These are phyloP conservation scores for Platygyra sinensis DNA, from an alignment of 64 coral and sea anemone species.

Conservation along the genomic window DNA sequence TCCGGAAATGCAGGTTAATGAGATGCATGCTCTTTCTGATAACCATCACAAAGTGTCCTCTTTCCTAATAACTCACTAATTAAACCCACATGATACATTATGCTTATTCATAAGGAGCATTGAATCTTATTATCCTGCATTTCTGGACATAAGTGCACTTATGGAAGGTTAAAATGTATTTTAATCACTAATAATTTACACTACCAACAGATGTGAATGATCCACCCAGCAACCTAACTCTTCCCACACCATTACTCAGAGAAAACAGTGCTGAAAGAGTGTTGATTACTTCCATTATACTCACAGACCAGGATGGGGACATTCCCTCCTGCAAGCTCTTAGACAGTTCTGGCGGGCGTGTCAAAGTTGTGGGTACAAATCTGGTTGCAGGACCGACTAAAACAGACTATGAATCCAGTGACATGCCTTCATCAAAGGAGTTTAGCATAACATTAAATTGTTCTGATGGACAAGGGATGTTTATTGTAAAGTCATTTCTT, in stretches of 20 bases:
- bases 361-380: conserved; percentile 54
- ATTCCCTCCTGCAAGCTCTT: conserved; percentile 44
- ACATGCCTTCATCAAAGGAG: conserved; percentile 26
- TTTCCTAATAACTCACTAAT: no score
- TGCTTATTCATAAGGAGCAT: no score
- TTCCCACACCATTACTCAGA: conserved; percentile 39
- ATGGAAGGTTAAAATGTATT: background rate
- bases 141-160: no score
- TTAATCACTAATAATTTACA: background rate
- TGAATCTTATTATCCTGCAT: no score
- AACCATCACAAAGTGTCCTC: no score
- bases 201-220: conserved; percentile 82
- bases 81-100: no score
- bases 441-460: conserved; percentile 74
- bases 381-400: conserved; percentile 66
- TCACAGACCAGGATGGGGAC: conserved; percentile 79
- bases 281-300: conserved; percentile 64
- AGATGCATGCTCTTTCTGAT: no score
- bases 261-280: conserved; percentile 74
- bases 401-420: conserved; percentile 68
- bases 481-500: conserved; percentile 53
- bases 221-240: conserved; percentile 68
- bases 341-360: conserved; percentile 53
- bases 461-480: conserved; percentile 64
- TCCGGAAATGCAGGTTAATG: no score